Percentiles rank a stretch among this genome's conserved stretches.
Conservation (phyloP, 2,888 invertebrate species). For the Apomyelois bistriatella region DNA sequence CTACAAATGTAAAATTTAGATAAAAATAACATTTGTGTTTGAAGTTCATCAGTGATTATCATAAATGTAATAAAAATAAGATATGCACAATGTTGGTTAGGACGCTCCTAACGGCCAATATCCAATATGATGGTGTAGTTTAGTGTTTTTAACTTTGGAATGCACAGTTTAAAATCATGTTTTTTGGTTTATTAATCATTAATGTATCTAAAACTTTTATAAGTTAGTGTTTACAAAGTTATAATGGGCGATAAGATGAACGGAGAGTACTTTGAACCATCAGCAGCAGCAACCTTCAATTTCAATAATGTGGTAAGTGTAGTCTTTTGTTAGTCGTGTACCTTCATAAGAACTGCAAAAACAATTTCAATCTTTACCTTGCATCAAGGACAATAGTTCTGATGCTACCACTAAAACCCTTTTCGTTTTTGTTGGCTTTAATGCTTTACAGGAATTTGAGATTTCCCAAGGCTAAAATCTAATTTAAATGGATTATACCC, state of each 20-base stretch:
- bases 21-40: not conserved
- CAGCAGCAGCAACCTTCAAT: slow-evolving; percentile 66
- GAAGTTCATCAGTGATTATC: not conserved
- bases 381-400: no score
- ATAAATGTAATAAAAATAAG: not conserved
- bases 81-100: slow-evolving; percentile 51
- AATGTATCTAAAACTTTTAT: slow-evolving; percentile 35
- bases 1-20: not conserved
- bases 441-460: no score
- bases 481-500: no score
- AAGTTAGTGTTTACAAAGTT: slow-evolving; percentile 36
- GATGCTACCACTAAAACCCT: no score
- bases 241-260: slow-evolving; percentile 71
- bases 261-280: slow-evolving; percentile 64
- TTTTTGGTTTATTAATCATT: slow-evolving; percentile 32
- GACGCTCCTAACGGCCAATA: slow-evolving; percentile 45
- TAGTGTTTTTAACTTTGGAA: slow-evolving; percentile 25
- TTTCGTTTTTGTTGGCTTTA: no score
- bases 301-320: slow-evolving; percentile 73
- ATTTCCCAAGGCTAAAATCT: no score
- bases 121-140: slow-evolving; percentile 20
- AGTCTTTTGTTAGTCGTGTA: slow-evolving; percentile 24
- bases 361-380: no score
- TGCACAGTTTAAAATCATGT: slow-evolving; percentile 27
- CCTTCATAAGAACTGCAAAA: not conserved